These are phyloP conservation scores for Caenorhabditis briggsae DNA, from an alignment of 1,140 invertebrate genomes.

Conservation along the genomic window DNA sequence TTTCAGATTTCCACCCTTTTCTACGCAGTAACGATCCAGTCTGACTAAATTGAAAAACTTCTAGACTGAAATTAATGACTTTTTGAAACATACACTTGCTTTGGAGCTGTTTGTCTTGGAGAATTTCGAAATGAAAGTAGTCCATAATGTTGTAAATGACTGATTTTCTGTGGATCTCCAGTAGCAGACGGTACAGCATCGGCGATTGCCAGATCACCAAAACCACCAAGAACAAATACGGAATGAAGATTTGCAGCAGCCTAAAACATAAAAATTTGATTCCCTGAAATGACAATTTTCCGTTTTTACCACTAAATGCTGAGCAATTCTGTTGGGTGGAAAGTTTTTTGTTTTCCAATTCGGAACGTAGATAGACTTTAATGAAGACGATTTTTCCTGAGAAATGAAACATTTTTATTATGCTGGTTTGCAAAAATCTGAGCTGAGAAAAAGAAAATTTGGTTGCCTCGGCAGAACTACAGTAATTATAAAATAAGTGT, in stretches of 20 bases:
- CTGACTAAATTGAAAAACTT: neutral
- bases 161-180: conserved; percentile 34
- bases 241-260: conserved; percentile 1
- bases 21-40: too few relatives aligned
- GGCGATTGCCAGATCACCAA: conserved; percentile 13
- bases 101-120: neutral
- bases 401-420: too few relatives aligned
- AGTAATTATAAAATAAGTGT: too few relatives aligned
- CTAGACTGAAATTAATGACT: neutral
- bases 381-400: neutral
- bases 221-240: conserved; percentile 4
- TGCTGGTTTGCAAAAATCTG: too few relatives aligned
- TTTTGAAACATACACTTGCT: neutral
- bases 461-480: too few relatives aligned
- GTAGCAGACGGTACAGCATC: conserved; percentile 30
- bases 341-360: conserved; percentile 7
- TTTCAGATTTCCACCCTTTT: too few relatives aligned
- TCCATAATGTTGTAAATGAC: conserved; percentile 24
- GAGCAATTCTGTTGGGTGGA: conserved; percentile 14
- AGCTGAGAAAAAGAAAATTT: too few relatives aligned
- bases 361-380: neutral
- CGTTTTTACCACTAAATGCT: conserved; percentile 8
- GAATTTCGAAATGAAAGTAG: conserved; percentile 23
- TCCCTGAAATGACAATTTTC: neutral
- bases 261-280: neutral